Evolutionary conservation across 2,797 vertebrate species (phyloP), one percentile per base, ranked within the genome.

Genomic region (Syngnathus acus): DNA sequence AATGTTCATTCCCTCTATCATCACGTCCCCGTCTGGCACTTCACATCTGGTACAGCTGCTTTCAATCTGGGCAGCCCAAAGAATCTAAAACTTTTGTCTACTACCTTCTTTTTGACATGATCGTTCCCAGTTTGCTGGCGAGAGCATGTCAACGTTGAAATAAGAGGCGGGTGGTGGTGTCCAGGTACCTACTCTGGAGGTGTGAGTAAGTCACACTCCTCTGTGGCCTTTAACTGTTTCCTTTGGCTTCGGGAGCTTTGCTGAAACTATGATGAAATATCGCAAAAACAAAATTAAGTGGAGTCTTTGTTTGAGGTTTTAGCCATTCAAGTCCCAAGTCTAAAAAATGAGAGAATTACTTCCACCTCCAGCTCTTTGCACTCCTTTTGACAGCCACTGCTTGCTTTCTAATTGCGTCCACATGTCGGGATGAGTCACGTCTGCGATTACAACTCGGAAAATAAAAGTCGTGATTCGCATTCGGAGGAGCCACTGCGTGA

Each of bases 31-130:
- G 8, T 42, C 19, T 42, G 17, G 21, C 38, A 38, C 19, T 6
- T 21, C 39, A 60, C 58, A 60, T 40, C 75, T 58, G 21, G 75
- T 71, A 84, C 91, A 93, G 89, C 90, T 93, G 93, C 79, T 89
- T 92, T 86, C 82, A 90, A 93, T 94, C 85, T 81, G 55, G 66
- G 32, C 79, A 71, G 76, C 80, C 86, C 78, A 86, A 88, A 84
- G 78, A 89, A 86, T 81, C 78, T 67, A 14, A 43, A 13, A 14
- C 23, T 37, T 23, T 6, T 4, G 32, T 13, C 39, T 45, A 6
- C 32, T 19, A 9, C 9, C 11, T 38, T 72, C 67, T 61, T 73
- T 48, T 70, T 75, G 68, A 77, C 75, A 4, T 32, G 32, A 32
- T 86, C 71, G 13, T 26, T 45, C 10, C 17, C 9, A 84, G 79